These are phyloP conservation scores for Magallana ariakensis DNA, from an alignment of 1,140 invertebrate genomes.

Conservation along the genomic window DNA sequence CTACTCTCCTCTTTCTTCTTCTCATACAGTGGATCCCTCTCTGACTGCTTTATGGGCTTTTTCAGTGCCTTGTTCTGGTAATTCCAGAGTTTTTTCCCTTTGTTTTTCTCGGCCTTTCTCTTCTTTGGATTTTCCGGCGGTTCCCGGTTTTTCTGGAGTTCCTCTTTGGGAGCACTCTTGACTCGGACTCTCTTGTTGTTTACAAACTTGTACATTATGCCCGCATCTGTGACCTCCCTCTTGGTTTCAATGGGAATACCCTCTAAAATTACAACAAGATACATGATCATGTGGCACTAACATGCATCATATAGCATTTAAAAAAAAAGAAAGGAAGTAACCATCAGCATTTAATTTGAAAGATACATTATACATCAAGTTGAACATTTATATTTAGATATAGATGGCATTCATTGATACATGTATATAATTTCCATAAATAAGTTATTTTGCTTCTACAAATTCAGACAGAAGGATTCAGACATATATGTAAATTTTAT, in stretches of 20 bases:
- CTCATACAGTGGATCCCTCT: slow-evolving; percentile 75
- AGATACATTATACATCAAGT: too few species aligned
- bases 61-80: slow-evolving; percentile 71
- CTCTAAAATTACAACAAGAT: background rate
- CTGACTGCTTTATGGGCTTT: slow-evolving; percentile 73
- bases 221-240: slow-evolving; percentile 66
- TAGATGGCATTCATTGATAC: too few species aligned
- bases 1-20: slow-evolving; percentile 69
- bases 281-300: too few species aligned
- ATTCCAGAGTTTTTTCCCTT: slow-evolving; percentile 70
- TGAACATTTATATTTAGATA: too few species aligned
- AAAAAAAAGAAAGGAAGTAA: too few species aligned
- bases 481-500: too few species aligned
- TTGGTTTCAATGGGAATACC: slow-evolving; percentile 48
- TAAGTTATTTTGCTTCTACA: too few species aligned
- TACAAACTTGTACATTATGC: slow-evolving; percentile 67
- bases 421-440: too few species aligned
- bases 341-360: too few species aligned
- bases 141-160: slow-evolving; percentile 57
- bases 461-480: too few species aligned
- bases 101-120: slow-evolving; percentile 69
- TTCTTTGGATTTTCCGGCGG: slow-evolving; percentile 58
- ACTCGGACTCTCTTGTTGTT: slow-evolving; percentile 66
- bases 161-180: slow-evolving; percentile 67
- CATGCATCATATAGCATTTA: too few species aligned